Base-by-base conservation (phyloP, 2,113 vertebrate species). In the Ptilorrhoa leucosticta region DNA sequence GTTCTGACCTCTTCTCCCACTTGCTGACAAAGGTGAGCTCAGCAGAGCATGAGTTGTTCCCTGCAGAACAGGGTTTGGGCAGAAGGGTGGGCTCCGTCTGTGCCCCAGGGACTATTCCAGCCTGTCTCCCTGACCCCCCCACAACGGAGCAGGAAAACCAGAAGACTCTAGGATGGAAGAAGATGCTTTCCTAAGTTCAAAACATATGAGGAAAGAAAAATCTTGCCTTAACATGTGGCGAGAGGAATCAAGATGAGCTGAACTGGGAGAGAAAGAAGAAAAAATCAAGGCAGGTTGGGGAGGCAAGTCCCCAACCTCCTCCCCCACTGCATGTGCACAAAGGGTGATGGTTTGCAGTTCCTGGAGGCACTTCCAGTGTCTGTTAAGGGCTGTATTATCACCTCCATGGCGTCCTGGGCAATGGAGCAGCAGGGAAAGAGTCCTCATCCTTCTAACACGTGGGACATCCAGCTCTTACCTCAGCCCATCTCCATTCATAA, bases 161-260 rank as follows among this genome's bases (percentile, higher is more conserved):
- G 50, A 85, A 78, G 20, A 28, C 37, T 70, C 20, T 30, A 56
- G 42, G 14, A 54, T 7, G 9, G 21, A 70, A 80, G 40, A 71
- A 76, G 53, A 60, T 51, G 11, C 19, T 71, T 70, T 90, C n/a
- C 18, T 16, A 57, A 61, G 18, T 24, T 83, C 37, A 57, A 83
- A 89, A 48, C 30, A 53, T 31, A 61, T 39, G 23, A 64, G 23
- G 21, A 87, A 81, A 68, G 63, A 71, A 91, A 91, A 86, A 50
- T 45, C 14, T 50, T 58, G 15, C n/a, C 22, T 68, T 84, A 63
- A 15, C 3, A 23, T 0, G 1, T 44, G 9, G 21, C 1, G 4
- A 73, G 35, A 63, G 10, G 39, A 88, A 51, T 53, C 39, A 80
- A 4, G 26, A 44, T 4, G 21, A 71, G 3, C 27, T 68, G 35